A percentile compares a stretch with the other conserved stretches of the same genome.
Evolutionary conservation across 2,113 vertebrate species (phyloP).

Genomic region (Ictalurus furcatus): DNA sequence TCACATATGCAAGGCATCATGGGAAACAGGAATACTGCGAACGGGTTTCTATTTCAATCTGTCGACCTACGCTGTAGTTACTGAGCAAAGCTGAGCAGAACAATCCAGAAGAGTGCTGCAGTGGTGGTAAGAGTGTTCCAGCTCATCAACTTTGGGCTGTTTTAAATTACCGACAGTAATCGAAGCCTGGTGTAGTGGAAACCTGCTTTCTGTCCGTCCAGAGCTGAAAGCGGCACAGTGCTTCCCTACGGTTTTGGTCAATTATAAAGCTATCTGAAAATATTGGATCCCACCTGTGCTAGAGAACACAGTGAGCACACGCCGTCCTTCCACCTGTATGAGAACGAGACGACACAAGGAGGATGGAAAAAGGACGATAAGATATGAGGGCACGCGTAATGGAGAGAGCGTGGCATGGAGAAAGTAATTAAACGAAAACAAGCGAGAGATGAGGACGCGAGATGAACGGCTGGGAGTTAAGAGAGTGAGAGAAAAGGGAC

Average conservation of each 20-base stretch:
- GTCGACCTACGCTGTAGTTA: neutral
- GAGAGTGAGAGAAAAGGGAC: conserved; percentile 20
- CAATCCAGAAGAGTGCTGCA: neutral
- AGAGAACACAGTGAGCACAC: conserved; percentile 8
- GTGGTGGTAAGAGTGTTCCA: conserved; percentile 1
- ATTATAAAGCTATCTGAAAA: conserved; percentile 21
- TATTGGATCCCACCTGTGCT: conserved; percentile 2
- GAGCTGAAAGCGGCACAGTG: neutral
- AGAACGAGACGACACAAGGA: neutral
- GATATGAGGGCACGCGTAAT: conserved; percentile 11
- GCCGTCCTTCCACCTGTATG: neutral
- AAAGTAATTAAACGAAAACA: conserved; percentile 20
- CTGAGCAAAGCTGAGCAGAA: neutral
- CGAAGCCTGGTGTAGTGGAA: conserved; percentile 1
- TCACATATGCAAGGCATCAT: neutral
- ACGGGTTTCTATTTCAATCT: neutral
- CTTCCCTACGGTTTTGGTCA: conserved; percentile 4
- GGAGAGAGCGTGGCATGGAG: neutral
- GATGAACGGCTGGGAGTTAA: conserved; percentile 18
- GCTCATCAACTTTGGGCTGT: conserved; percentile 14
- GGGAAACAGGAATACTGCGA: neutral
- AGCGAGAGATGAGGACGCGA: conserved; percentile 11
- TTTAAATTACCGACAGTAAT: conserved; percentile 13
- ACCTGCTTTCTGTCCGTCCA: neutral
- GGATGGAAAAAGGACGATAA: neutral